These are phyloP conservation scores for Chiroxiphia lanceolata DNA, from an alignment of 2,797 vertebrate genomes.

Conservation along the genomic window DNA sequence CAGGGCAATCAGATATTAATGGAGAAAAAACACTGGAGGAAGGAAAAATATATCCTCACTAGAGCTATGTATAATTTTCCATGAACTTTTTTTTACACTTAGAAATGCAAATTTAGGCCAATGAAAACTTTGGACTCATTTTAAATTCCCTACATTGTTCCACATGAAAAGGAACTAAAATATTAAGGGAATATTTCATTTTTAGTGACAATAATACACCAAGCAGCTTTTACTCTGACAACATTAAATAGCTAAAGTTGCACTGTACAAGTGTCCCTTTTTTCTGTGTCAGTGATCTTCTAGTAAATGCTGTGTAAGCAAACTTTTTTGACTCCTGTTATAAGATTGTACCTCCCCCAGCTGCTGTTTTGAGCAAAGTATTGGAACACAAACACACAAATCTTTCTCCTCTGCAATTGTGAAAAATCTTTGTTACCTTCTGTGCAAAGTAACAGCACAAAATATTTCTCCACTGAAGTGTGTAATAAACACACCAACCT, in stretches of 20 bases:
- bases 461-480: background rate
- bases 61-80: background rate
- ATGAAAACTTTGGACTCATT: background rate
- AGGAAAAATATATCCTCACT: background rate
- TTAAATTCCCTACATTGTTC: background rate
- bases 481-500: background rate
- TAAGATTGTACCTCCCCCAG: background rate
- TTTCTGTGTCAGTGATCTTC: background rate
- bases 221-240: background rate
- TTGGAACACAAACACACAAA: background rate
- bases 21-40: background rate
- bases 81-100: background rate
- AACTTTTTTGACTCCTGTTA: background rate
- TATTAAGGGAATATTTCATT: background rate
- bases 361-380: background rate
- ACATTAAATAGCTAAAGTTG: background rate
- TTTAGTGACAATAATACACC: background rate
- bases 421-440: background rate
- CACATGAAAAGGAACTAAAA: background rate
- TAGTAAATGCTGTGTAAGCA: background rate
- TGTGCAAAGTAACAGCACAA: background rate
- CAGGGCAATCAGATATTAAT: background rate
- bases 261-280: background rate
- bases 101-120: background rate
- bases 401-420: background rate